phyloP scores from a whole-genome alignment of 2,888 invertebrate genomes.

The Camptogramma bilineatum region DNA sequence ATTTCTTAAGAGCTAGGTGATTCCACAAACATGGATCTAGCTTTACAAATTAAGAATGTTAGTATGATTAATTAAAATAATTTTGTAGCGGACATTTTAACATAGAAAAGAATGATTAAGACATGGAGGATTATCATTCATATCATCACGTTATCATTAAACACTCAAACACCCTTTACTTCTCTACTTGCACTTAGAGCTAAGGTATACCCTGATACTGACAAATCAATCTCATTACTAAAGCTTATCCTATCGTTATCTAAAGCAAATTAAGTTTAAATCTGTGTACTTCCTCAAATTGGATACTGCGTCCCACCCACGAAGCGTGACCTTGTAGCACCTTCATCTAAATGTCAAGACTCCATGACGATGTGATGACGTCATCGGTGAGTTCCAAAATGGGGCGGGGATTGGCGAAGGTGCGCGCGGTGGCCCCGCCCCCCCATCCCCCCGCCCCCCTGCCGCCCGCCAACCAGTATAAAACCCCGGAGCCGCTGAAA shows the following conservation, averaged over 20 bases:
- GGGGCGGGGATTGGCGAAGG: constrained; percentile 62
- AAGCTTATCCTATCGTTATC: constrained; percentile 11
- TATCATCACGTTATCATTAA: background rate
- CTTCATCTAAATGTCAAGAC: constrained; percentile 20
- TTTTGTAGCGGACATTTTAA: no score
- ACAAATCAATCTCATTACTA: constrained; percentile 15
- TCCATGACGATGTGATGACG: constrained; percentile 58
- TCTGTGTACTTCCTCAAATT: constrained; percentile 5
- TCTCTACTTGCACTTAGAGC: background rate
- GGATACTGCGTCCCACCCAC: background rate
- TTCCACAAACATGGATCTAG: no score
- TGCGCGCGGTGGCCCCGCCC: constrained; percentile 67
- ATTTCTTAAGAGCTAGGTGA: no score
- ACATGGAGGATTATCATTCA: no score
- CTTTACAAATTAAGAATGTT: no score
- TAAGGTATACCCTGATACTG: background rate
- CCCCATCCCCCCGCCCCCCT: constrained; percentile 52
- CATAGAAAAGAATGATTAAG: no score
- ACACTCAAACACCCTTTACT: background rate
- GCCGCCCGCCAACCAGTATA: constrained; percentile 60
- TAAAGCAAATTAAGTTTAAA: constrained; percentile 20
- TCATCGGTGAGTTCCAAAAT: constrained; percentile 66
- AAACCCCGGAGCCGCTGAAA: constrained; percentile 58
- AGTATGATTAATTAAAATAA: no score
- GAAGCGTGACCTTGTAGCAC: constrained; percentile 19